Base-by-base conservation (phyloP, 2,113 vertebrate genomes). In the Neogobius melanostomus region DNA sequence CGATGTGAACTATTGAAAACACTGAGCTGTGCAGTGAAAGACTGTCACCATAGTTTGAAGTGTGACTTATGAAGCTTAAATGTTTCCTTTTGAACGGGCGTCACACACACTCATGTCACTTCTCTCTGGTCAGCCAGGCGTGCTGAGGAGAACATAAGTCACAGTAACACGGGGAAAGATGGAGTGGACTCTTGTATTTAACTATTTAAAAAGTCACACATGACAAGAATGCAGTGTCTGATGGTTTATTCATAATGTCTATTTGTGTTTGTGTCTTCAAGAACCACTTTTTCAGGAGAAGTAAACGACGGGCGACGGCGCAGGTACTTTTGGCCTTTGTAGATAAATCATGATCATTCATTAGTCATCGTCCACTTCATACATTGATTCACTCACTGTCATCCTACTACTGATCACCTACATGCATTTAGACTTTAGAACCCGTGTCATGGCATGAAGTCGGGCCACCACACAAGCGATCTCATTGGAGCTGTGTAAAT, bases 201-300 rank as follows among this genome's bases (percentile, higher is more conserved):
- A 15, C 49, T 51, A 14, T 51, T 11, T 14, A 14, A 51, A 51
- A 14, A 51, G 49, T 11, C 14, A 8, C 14, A 12, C 5, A 14
- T 51, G 11, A 56, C 6, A 14, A 56, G 0, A 56, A 21, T 56
- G 6, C 21, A 15, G 21, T 4, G 8, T 8, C 11, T 14, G 36
- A 11, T n/a, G 7, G 7, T 44, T 8, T 75, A 1, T 11, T 2
- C 0, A 16, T 6, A 1, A 5, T 10, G 49, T 11, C 14, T n/a
- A 11, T 46, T 52, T 67, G 36, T 69, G 60, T 76, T 73, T 81
- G 71, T 66, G 64, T 51, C 47, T 69, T 75, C 43, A 46, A 80
- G 0, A 82, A 91, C 85, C 49, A 8, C 48, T 46, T 85, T 83
- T 89, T 88, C 70, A 83, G 85, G 81, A 77, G 85, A 76, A 80